phyloP scores from a whole-genome alignment of 2,888 invertebrate genomes.

The Thymelicus acteon region DNA sequence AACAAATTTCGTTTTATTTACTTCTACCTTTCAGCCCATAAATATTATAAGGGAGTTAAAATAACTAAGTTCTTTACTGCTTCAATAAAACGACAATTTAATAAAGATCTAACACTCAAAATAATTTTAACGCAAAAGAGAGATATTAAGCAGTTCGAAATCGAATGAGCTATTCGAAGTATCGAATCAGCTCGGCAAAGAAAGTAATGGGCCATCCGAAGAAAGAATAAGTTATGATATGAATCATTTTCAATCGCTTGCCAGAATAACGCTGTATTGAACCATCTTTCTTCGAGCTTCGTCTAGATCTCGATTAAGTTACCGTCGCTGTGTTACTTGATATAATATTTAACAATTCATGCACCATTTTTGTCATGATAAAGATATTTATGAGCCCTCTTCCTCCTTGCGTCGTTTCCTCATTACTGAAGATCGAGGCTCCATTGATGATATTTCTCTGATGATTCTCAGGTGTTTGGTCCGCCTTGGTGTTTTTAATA shows the following conservation, averaged over 20 bases:
- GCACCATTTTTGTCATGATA: neutral
- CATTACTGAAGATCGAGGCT: too few relatives aligned
- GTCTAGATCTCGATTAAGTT: slow-evolving; percentile 14
- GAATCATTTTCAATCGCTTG: slow-evolving; percentile 27
- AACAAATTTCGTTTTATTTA: neutral
- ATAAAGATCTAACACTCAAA: neutral
- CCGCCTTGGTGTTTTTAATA: too few relatives aligned
- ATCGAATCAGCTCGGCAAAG: slow-evolving; percentile 21
- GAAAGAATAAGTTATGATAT: slow-evolving; percentile 31
- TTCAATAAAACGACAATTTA: too few relatives aligned
- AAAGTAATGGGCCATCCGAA: slow-evolving; percentile 21
- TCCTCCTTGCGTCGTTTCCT: too few relatives aligned
- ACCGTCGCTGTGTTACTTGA: neutral
- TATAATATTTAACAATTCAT: slow-evolving; percentile 3
- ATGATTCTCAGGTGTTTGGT: too few relatives aligned
- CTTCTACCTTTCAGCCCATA: too few relatives aligned
- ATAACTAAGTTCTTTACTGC: too few relatives aligned
- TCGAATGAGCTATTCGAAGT: slow-evolving; percentile 11
- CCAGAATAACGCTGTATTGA: slow-evolving; percentile 5
- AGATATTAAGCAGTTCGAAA: neutral
- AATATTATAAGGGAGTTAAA: too few relatives aligned
- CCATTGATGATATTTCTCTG: too few relatives aligned
- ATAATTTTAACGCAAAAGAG: neutral
- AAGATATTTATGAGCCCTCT: too few relatives aligned
- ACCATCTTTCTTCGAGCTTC: slow-evolving; percentile 21